phyloP scores from a whole-genome alignment of 1,140 invertebrate species.

The Zaprionus inermis region DNA sequence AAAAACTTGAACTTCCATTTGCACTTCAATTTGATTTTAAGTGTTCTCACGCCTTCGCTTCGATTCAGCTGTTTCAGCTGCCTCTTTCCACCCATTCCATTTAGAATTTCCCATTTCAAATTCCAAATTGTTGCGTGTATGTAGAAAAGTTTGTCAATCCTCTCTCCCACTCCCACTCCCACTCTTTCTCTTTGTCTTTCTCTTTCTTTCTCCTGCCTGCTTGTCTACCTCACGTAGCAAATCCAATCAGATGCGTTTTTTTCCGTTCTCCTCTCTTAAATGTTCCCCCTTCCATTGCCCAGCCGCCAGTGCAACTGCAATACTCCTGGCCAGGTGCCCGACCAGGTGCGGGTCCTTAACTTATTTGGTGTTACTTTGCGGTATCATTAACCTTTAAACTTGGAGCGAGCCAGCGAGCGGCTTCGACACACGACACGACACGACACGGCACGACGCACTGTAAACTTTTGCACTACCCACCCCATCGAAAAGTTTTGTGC shows the following conservation, averaged over 20 bases:
- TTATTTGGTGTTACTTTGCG: constrained; percentile 76
- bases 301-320: neutral
- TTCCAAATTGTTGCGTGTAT: constrained; percentile 12
- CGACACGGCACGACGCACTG: constrained; percentile 47
- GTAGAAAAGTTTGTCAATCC: constrained; percentile 16
- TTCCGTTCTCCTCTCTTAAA: constrained; percentile 13
- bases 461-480: constrained; percentile 75
- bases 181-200: neutral
- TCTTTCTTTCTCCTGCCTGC: neutral
- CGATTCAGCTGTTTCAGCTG: neutral
- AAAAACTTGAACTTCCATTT: neutral
- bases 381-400: constrained; percentile 83
- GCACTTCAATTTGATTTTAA: constrained; percentile 1
- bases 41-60: neutral
- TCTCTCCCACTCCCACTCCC: neutral
- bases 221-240: constrained; percentile 61
- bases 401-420: constrained; percentile 54
- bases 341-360: constrained; percentile 57
- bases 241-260: constrained; percentile 73
- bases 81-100: neutral
- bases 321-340: neutral
- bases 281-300: neutral
- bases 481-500: constrained; percentile 47
- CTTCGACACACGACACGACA: constrained; percentile 8
- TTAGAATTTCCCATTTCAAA: neutral